Evolutionary conservation across 2,113 vertebrate species (phyloP).

Genomic region (Bostrychus sinensis): DNA sequence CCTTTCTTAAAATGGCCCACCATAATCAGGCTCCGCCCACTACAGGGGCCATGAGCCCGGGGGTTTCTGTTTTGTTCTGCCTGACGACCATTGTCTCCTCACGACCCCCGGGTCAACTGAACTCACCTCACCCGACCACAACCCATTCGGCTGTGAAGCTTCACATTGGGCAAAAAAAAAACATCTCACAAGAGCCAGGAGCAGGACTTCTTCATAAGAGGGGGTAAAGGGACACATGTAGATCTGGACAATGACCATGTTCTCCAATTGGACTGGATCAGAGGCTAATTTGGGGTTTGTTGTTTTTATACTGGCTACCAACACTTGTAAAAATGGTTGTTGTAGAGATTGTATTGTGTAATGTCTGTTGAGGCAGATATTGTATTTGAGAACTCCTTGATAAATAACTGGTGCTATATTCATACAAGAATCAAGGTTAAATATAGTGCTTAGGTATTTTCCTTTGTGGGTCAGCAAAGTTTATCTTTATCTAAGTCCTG

Average conservation of each 20-base stretch:
- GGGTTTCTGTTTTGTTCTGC: conserved; percentile 74
- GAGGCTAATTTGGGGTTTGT: conserved; percentile 25
- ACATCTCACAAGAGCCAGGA: conserved; percentile 55
- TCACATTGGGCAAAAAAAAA: conserved; percentile 61
- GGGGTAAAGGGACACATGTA: conserved; percentile 42
- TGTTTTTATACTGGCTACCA: conserved; percentile 5
- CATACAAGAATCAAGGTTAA: no score
- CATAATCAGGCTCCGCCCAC: conserved; percentile 66
- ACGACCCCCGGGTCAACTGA: conserved; percentile 71
- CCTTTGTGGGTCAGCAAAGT: no score
- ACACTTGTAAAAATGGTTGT: background rate
- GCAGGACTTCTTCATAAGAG: conserved; percentile 33
- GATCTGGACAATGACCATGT: conserved; percentile 1
- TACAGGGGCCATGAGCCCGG: conserved; percentile 61
- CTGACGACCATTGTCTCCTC: conserved; percentile 66
- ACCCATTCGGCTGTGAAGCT: conserved; percentile 69
- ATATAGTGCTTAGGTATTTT: no score
- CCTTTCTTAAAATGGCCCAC: conserved; percentile 58
- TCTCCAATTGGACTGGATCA: conserved; percentile 33
- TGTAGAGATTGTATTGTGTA: no score
- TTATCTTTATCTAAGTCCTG: no score
- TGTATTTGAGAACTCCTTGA: no score
- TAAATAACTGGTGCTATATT: no score
- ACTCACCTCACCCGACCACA: conserved; percentile 70
- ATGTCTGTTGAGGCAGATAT: background rate